Evolutionary conservation across 1,140 invertebrate species (phyloP), one percentile per base, ranked within the genome.

Genomic region (Drosophila hydei): DNA sequence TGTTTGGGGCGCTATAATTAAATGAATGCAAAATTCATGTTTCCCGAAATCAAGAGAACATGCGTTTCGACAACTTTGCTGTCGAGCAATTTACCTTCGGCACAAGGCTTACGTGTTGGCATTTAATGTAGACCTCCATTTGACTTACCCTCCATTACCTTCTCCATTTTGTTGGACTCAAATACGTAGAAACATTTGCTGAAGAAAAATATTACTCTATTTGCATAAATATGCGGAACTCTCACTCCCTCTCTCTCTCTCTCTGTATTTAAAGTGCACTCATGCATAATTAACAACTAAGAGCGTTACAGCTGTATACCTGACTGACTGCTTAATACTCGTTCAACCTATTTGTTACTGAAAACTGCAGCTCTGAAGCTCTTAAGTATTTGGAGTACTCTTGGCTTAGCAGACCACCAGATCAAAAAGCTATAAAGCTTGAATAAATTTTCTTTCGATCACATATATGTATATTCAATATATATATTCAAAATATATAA

Each of bases 11-110:
- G 59, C 65, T 88, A 68, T 79, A 84, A 89, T 88, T 89, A 88
- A 89, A 78, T 77, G 84, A 84, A 88, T 87, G 83, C 78, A 75
- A 87, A 76, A 88, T 68, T 79, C 83, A 88, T 87, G 83, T 87
- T 79, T 73, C 51, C 68, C 75, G 65, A 87, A 87, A 87, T 87
- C 55, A 69, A 38, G 45, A 65, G 40, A 77, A 88, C 83, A 88
- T 84, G 83, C 78, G 83, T 88, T 88, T 75, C 83, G 70, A 88
- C 83, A 88, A 88, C 50, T 52, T 52, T 40, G 68, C 67, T 88
- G 75, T 83, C 63, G 64, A 88, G 79, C 43, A 85, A 85, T 85
- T 85, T 85, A 54, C 45, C 60, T 42, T 50, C 23, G 25, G 19
- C 65, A 9, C 45, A 40, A 42, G 21, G 40, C 58, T 77, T 19